A percentile compares a stretch with the other conserved stretches of the same genome.
Evolutionary conservation across 2,888 invertebrate genomes (phyloP).

Genomic region (Tethea ocularis): DNA sequence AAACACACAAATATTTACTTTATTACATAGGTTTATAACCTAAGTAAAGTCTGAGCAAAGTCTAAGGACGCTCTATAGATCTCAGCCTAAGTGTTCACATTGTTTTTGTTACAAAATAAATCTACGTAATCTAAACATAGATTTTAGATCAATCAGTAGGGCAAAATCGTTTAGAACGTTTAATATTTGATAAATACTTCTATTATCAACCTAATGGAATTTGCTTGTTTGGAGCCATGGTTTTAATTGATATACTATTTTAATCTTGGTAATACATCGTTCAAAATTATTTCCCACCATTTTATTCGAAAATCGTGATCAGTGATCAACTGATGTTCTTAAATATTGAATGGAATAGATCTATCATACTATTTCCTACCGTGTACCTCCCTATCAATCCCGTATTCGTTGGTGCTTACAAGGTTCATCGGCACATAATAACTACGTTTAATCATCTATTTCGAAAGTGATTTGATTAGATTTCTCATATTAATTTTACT

Average conservation of each 20-base stretch:
- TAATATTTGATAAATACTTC: neutral
- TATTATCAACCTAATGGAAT: neutral
- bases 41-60: too few relatives aligned
- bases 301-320: neutral
- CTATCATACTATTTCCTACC: neutral
- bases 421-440: neutral
- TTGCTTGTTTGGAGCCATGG: constrained; percentile 9
- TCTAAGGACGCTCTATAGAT: too few relatives aligned
- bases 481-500: neutral
- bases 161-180: neutral
- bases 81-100: too few relatives aligned
- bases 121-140: neutral
- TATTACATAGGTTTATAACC: too few relatives aligned
- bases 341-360: neutral
- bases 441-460: neutral
- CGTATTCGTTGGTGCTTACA: neutral
- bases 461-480: neutral
- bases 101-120: neutral
- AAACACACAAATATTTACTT: too few relatives aligned
- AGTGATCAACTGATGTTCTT: neutral
- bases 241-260: neutral
- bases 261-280: neutral
- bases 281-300: too few relatives aligned
- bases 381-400: too few relatives aligned
- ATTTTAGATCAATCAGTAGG: neutral